These are phyloP conservation scores for Nephotettix cincticeps DNA, from an alignment of 1,140 invertebrate genomes.

Conservation along the genomic window DNA sequence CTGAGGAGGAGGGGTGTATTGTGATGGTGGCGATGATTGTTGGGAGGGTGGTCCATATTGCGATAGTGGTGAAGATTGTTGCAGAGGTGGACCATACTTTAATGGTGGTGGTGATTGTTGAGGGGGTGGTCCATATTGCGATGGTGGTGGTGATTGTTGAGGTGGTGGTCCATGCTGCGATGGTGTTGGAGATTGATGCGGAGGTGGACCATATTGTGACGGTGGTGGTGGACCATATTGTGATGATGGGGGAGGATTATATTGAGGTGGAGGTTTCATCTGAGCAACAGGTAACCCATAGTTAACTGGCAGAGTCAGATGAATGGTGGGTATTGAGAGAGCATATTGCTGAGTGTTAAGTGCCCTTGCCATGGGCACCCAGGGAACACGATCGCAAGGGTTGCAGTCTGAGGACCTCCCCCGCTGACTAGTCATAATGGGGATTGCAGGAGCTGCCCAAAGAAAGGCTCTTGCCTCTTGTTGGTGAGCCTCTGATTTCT, in stretches of 20 bases:
- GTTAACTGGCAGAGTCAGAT: constrained; percentile 12
- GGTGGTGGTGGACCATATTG: constrained; percentile 7
- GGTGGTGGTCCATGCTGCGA: constrained; percentile 30
- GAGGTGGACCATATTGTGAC: background rate
- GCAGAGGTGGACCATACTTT: constrained; percentile 24
- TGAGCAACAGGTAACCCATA: constrained; percentile 23
- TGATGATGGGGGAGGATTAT: constrained; percentile 27
- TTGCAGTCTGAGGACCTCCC: constrained; percentile 53
- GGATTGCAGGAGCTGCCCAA: constrained; percentile 5
- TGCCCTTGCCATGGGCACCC: constrained; percentile 62
- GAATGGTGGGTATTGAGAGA: constrained; percentile 23
- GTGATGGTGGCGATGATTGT: constrained; percentile 15
- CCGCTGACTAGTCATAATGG: constrained; percentile 2
- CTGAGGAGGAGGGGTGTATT: background rate
- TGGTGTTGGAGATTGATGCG: constrained; percentile 7
- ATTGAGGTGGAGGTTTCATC: constrained; percentile 28
- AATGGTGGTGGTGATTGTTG: constrained; percentile 5
- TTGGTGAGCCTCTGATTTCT: background rate
- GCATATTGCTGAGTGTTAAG: constrained; percentile 10
- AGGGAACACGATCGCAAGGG: constrained; percentile 72
- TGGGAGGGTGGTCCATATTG: constrained; percentile 22
- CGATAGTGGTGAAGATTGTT: constrained; percentile 10
- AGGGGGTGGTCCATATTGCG: constrained; percentile 27
- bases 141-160: constrained; percentile 26
- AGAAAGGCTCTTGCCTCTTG: constrained; percentile 14